A percentile compares a stretch with the other conserved stretches of the same genome.
These are phyloP conservation scores for Acholoe squamosa DNA, from an alignment of 2,888 invertebrate genomes.

Conservation along the genomic window DNA sequence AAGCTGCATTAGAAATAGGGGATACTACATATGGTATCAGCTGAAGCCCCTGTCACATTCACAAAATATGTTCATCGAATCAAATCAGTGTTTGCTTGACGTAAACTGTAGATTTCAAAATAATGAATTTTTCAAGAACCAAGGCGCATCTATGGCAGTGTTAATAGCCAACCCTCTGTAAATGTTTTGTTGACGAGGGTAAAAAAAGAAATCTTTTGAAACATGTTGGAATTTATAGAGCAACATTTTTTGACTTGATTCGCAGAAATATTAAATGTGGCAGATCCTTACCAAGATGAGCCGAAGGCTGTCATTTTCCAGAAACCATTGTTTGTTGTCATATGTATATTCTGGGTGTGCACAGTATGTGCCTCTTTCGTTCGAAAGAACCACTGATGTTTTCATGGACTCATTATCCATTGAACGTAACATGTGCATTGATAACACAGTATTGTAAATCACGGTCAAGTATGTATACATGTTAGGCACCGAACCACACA, in stretches of 20 bases:
- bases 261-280: no score
- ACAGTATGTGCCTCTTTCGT: constrained; percentile 40
- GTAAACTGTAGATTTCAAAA: no score
- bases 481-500: neutral
- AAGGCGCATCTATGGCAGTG: no score
- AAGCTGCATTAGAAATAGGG: neutral
- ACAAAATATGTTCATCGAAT: no score
- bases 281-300: neutral
- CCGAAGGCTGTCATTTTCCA: neutral
- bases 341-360: neutral
- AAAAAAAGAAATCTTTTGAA: no score
- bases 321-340: neutral
- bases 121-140: no score
- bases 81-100: no score
- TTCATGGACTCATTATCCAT: neutral
- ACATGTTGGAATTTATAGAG: no score
- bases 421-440: neutral
- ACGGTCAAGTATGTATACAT: neutral
- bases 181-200: no score
- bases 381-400: neutral
- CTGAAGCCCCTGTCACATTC: neutral
- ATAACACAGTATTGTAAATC: constrained; percentile 1
- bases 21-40: neutral
- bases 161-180: no score
- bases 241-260: no score